A percentile compares a stretch with the other conserved stretches of the same genome.
phyloP scores from a whole-genome alignment of 92 coral and sea anemone species.

The Virgularia gustaviana region DNA sequence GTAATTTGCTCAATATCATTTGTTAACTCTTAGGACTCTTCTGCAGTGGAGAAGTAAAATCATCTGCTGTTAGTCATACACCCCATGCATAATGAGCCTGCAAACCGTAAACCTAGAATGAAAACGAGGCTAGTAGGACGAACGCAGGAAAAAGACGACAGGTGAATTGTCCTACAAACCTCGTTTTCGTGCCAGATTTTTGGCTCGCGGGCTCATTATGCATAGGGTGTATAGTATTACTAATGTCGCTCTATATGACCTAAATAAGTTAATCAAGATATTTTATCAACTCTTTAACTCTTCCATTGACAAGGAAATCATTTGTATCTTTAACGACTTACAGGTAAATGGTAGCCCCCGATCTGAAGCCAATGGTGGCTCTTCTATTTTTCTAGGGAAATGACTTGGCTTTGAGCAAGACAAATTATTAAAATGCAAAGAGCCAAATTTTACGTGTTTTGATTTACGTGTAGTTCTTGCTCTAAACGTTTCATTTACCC shows the following conservation, averaged over 20 bases:
- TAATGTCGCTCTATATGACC: background rate
- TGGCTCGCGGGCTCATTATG: background rate
- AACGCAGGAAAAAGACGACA: background rate
- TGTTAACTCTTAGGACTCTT: background rate
- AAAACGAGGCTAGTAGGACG: too few relatives aligned
- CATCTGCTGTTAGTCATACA: background rate
- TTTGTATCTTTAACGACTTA: too few relatives aligned
- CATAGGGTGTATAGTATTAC: background rate
- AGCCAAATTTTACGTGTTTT: background rate
- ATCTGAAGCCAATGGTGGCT: background rate
- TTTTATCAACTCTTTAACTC: background rate
- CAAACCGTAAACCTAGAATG: background rate
- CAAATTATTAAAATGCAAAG: background rate
- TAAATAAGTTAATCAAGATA: background rate
- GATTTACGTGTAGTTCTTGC: background rate
- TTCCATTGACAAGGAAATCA: too few relatives aligned
- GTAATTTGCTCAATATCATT: background rate
- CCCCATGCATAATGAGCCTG: background rate
- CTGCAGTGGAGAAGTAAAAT: background rate
- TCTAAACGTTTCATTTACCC: background rate
- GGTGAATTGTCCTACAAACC: background rate
- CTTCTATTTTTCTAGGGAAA: background rate
- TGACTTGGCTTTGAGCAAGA: background rate
- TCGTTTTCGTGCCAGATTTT: background rate
- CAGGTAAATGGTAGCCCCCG: too few relatives aligned